Evolutionary conservation across 2,113 vertebrate genomes (phyloP).

Genomic region (Scomber japonicus): DNA sequence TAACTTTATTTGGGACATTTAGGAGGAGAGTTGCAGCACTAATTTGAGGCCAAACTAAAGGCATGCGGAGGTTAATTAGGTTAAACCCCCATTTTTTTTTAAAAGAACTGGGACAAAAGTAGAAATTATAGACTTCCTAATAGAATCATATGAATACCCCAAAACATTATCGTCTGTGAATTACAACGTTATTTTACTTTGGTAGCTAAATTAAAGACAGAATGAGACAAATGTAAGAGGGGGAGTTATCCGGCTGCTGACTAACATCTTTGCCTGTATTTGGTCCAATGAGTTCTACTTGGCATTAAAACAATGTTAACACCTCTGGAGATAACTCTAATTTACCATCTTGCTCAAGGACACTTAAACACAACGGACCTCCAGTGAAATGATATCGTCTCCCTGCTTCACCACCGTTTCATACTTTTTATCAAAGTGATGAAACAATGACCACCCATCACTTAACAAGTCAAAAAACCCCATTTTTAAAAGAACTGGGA

Average conservation of each 20-base stretch:
- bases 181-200: constrained; percentile 17
- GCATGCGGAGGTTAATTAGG: constrained; percentile 60
- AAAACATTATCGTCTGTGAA: constrained; percentile 8
- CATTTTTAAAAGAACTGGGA: constrained; percentile 19
- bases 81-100: constrained; percentile 53
- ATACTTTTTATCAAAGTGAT: not conserved
- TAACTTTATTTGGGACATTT: constrained; percentile 76
- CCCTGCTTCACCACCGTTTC: not conserved
- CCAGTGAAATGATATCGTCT: not conserved
- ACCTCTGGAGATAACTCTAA: not conserved
- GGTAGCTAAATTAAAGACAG: not conserved
- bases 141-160: not conserved
- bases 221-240: not conserved
- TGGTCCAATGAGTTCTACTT: not conserved
- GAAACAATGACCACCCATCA: not conserved
- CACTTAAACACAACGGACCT: not conserved
- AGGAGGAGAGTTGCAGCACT: constrained; percentile 59
- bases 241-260: not conserved
- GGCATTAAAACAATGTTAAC: not conserved
- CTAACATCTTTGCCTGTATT: not conserved
- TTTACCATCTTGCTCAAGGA: not conserved
- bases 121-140: constrained; percentile 29
- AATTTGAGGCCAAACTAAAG: constrained; percentile 68
- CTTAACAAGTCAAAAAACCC: not conserved
- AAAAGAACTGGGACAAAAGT: constrained; percentile 30